phyloP scores from a whole-genome alignment of 2,797 vertebrate species.

The Antennarius maculatus region DNA sequence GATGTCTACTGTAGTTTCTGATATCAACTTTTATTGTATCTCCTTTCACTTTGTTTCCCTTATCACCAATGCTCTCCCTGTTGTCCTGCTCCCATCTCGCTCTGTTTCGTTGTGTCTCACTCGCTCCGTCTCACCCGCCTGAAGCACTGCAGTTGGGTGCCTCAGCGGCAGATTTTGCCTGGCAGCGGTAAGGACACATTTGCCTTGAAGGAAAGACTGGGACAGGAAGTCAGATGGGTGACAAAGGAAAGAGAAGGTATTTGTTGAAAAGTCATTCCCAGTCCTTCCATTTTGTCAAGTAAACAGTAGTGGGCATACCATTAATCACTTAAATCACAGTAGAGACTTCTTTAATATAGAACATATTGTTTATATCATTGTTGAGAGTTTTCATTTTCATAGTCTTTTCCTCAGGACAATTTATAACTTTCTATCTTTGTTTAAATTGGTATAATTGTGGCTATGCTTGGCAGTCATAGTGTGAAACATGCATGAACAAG shows the following conservation, averaged over 20 bases:
- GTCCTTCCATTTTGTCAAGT: constrained; percentile 2
- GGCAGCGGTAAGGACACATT: constrained; percentile 53
- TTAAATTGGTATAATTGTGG: neutral
- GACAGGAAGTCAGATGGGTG: constrained; percentile 50
- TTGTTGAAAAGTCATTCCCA: constrained; percentile 35
- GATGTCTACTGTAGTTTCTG: neutral
- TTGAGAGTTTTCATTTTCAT: neutral
- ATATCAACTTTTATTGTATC: constrained; percentile 1
- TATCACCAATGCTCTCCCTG: constrained; percentile 2
- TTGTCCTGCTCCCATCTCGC: neutral
- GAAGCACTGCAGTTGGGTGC: constrained; percentile 40
- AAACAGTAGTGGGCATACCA: neutral
- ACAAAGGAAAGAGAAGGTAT: constrained; percentile 34
- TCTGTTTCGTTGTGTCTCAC: neutral
- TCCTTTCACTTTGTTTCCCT: constrained; percentile 2
- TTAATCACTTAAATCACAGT: constrained; percentile 5
- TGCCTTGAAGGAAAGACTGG: constrained; percentile 52
- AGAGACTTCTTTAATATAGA: neutral
- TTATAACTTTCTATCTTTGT: neutral
- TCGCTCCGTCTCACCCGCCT: constrained; percentile 24
- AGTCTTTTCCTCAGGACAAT: neutral
- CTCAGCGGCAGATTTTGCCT: constrained; percentile 50
- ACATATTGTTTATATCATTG: neutral
- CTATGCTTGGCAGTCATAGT: neutral
- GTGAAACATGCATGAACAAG: neutral